Evolutionary conservation across 2,113 vertebrate genomes (phyloP).

Genomic region (Nyctibius bracteatus): DNA sequence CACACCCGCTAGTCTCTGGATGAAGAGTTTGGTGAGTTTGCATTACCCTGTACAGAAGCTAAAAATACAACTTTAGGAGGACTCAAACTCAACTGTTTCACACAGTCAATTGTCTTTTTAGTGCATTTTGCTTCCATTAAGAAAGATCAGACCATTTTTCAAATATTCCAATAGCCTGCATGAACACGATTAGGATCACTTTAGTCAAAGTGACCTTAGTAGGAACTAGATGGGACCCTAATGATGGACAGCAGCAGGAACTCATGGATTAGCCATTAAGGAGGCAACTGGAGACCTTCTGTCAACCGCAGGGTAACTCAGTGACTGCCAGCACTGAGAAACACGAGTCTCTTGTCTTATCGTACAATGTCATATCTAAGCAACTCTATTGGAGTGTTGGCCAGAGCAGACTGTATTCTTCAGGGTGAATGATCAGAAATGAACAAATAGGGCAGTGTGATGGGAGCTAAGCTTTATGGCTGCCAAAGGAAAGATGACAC

Average conservation of each 20-base stretch:
- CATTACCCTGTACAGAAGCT: background rate
- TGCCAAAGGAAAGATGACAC: background rate
- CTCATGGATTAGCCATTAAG: background rate
- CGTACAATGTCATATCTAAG: accelerated
- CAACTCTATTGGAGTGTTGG: background rate
- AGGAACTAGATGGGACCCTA: background rate
- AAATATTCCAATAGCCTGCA: background rate
- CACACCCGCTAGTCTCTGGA: background rate
- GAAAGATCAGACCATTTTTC: background rate
- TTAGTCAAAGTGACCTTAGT: background rate
- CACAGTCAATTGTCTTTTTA: background rate
- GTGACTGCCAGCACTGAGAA: background rate
- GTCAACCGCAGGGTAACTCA: background rate
- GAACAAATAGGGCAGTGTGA: background rate
- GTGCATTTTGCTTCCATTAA: background rate
- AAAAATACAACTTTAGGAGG: background rate
- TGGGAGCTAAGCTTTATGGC: background rate
- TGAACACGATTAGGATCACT: background rate
- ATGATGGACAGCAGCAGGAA: background rate
- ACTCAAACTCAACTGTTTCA: background rate
- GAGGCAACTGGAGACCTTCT: background rate
- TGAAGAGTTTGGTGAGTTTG: background rate
- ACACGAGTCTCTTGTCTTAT: accelerated
- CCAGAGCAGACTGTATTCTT: background rate
- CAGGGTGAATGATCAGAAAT: background rate